phyloP scores from a whole-genome alignment of 2,888 invertebrate species.

The Rhagonycha lutea region DNA sequence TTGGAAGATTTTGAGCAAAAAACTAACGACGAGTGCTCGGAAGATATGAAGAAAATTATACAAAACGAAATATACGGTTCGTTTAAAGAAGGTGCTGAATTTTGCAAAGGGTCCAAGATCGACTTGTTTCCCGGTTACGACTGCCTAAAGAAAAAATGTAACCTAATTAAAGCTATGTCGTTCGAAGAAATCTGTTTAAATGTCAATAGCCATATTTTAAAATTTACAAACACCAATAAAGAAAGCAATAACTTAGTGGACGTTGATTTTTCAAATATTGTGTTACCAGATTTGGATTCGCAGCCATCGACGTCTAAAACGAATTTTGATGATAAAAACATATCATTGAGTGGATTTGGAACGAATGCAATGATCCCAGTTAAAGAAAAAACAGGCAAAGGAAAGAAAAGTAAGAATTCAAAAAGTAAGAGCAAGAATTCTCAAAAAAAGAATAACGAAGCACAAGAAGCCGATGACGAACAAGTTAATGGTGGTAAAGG shows the following conservation, averaged over 20 bases:
- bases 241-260: constrained; percentile 12
- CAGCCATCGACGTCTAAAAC: constrained; percentile 34
- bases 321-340: constrained; percentile 39
- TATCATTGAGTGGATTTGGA: constrained; percentile 1
- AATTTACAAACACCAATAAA: constrained; percentile 5
- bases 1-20: constrained; percentile 43
- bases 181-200: not conserved
- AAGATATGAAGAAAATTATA: constrained; percentile 53
- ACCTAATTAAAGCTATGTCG: constrained; percentile 30
- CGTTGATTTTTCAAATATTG: constrained; percentile 27
- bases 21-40: constrained; percentile 52
- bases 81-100: constrained; percentile 49
- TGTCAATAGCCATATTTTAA: constrained; percentile 3
- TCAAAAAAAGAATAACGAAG: constrained; percentile 15
- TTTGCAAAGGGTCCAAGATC: constrained; percentile 47
- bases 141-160: constrained; percentile 4
- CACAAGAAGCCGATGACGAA: constrained; percentile 10
- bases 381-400: not conserved
- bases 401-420: constrained; percentile 6
- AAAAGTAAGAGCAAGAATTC: constrained; percentile 28
- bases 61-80: constrained; percentile 52
- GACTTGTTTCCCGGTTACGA: constrained; percentile 11
- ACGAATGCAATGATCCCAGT: not conserved
- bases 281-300: constrained; percentile 33
- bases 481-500: constrained; percentile 11